These are phyloP conservation scores for Setophaga petechia DNA, from an alignment of 2,113 vertebrate genomes.

Conservation along the genomic window DNA sequence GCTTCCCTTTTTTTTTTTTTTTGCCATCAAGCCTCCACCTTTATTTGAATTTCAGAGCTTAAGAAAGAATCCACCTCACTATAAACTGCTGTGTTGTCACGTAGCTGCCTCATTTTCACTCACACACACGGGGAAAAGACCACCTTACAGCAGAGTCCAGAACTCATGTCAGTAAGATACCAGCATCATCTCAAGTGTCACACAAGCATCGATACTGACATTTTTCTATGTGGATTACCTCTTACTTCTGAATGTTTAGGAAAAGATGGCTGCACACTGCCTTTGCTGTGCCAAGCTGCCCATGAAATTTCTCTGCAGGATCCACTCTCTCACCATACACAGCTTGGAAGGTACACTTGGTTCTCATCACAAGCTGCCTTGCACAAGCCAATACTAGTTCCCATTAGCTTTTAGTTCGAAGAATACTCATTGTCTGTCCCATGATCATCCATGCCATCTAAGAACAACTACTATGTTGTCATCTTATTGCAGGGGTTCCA, in stretches of 20 bases:
- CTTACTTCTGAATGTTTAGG: neutral
- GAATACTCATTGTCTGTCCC: neutral
- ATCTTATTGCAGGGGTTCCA: no score
- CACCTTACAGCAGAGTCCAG: neutral
- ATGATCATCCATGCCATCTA: no score
- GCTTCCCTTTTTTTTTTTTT: neutral
- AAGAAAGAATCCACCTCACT: neutral
- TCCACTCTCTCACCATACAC: neutral
- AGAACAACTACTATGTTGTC: neutral
- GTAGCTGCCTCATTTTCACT: neutral
- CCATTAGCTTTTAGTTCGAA: neutral
- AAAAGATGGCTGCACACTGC: fast-evolving
- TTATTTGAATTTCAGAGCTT: neutral
- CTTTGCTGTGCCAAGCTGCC: neutral
- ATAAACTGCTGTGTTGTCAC: no score
- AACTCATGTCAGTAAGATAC: neutral
- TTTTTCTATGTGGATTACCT: neutral
- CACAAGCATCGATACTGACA: neutral
- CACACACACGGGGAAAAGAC: fast-evolving
- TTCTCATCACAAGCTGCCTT: neutral
- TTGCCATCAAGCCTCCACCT: neutral
- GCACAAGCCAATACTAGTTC: neutral
- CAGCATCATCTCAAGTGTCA: neutral
- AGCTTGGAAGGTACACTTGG: neutral
- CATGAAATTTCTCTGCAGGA: neutral